Base-by-base conservation (phyloP, 53 echinoderm and acorn worm species). In the Echinometra lucunter region DNA sequence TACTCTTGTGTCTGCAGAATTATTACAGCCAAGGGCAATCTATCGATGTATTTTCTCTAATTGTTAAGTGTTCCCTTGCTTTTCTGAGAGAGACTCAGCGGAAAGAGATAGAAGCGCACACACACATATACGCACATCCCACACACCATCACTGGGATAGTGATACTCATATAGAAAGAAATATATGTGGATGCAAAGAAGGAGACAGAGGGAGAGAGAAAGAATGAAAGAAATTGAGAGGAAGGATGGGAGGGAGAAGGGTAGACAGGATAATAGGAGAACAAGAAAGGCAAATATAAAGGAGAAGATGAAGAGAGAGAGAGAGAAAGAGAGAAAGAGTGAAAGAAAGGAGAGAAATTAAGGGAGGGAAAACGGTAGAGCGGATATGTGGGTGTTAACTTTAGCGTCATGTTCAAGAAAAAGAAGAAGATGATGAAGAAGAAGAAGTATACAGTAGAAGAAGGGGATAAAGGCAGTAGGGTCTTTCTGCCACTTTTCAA, bases 1-100 rank as follows among this genome's bases (percentile, higher is more conserved):
- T 13, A 69, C 69, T 69, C 32, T 32, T 5, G 81, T 18, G 81
- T 81, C 81, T 81, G 8, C 81, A 81, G 23, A 32, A 11, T 17
- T 40, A 42, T 42, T 81, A 44, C 81, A 81, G 81, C 81, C 81
- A 81, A 7, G 40, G 44, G 81, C 81, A 81, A 81, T 81, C 21
- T 81, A 81, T 81, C 81, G 81, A 44, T 21, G 4, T 10, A 81
- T 81, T 19, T 6, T 42, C 44, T 38, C 44, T 42, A 38, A 18
- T 42, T 81, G 5, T 18, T 44, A 28, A 19, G 40, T 44, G 44
- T 69, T 69, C 32, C 69, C 13, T 9, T 63, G 63, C 63, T 2
- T 21, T 63, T 63, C 25, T 53, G 23, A 6, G 37, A 2, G 37
- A 74, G 15, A 74, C 2, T 35, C 35, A 74, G 37, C 7, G 4